Evolutionary conservation across 2,113 vertebrate genomes (phyloP).

Genomic region (Electrona antarctica): DNA sequence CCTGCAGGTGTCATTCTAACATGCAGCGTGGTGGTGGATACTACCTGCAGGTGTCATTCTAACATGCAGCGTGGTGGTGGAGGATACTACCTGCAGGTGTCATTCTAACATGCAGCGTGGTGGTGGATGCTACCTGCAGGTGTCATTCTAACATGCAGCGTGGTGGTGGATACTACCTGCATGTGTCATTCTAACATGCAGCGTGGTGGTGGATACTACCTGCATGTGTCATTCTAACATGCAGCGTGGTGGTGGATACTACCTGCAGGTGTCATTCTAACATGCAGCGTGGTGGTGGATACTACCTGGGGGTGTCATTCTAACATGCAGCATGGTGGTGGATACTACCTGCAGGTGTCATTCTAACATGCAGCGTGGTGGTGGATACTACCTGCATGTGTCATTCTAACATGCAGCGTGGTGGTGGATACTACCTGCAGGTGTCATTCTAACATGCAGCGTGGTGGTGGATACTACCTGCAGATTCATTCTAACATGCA

Average conservation of each 20-base stretch:
- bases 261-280: slow-evolving; percentile 80
- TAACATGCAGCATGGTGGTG: neutral
- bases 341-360: slow-evolving; percentile 79
- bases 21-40: neutral
- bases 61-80: neutral
- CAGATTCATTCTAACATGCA: slow-evolving; percentile 49
- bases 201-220: slow-evolving; percentile 60
- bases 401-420: neutral
- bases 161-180: slow-evolving; percentile 76
- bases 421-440: slow-evolving; percentile 80
- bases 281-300: neutral
- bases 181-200: slow-evolving; percentile 42
- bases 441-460: neutral
- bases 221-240: slow-evolving; percentile 70
- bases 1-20: slow-evolving; percentile 77
- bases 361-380: neutral
- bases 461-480: slow-evolving; percentile 75
- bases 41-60: slow-evolving; percentile 80
- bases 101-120: neutral
- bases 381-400: slow-evolving; percentile 80
- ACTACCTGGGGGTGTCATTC: neutral
- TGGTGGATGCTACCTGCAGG: slow-evolving; percentile 80
- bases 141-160: neutral
- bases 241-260: neutral
- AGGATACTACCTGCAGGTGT: slow-evolving; percentile 79